Percentiles rank a stretch among this genome's conserved stretches.
phyloP scores from a whole-genome alignment of 2,888 invertebrate species.

The Lochmaea capreae region DNA sequence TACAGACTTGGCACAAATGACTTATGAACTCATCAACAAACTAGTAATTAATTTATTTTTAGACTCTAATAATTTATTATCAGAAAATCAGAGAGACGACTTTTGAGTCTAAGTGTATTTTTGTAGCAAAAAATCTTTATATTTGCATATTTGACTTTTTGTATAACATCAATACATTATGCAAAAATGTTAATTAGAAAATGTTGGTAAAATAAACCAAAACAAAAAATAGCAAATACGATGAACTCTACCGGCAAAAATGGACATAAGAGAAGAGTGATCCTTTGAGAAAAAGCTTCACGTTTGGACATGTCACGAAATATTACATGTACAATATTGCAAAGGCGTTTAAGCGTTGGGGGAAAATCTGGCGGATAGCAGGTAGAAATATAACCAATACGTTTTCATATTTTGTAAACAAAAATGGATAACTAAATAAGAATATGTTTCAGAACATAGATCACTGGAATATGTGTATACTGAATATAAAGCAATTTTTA shows the following conservation, averaged over 20 bases:
- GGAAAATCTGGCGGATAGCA: conserved; percentile 42
- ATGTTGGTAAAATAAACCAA: too few species aligned
- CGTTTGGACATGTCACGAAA: conserved; percentile 58
- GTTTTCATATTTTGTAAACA: conserved; percentile 43
- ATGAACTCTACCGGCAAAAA: neutral
- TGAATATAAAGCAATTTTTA: conserved; percentile 26
- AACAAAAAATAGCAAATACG: neutral
- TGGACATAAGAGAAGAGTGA: conserved; percentile 47
- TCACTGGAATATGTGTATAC: conserved; percentile 25
- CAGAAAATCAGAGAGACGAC: too few species aligned
- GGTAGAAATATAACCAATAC: conserved; percentile 45
- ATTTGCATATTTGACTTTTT: too few species aligned
- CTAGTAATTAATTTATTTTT: too few species aligned
- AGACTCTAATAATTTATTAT: too few species aligned
- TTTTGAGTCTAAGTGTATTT: too few species aligned
- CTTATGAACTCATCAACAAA: too few species aligned
- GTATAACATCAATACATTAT: too few species aligned
- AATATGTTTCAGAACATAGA: conserved; percentile 21
- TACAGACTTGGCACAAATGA: too few species aligned
- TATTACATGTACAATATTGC: conserved; percentile 58
- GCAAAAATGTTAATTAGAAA: too few species aligned
- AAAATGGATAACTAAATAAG: conserved; percentile 32
- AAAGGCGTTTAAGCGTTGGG: conserved; percentile 47
- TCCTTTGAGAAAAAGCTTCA: conserved; percentile 57
- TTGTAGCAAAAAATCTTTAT: too few species aligned